Base-by-base conservation (phyloP, 2,888 invertebrate genomes). In the Hirtodrosophila duncani region DNA sequence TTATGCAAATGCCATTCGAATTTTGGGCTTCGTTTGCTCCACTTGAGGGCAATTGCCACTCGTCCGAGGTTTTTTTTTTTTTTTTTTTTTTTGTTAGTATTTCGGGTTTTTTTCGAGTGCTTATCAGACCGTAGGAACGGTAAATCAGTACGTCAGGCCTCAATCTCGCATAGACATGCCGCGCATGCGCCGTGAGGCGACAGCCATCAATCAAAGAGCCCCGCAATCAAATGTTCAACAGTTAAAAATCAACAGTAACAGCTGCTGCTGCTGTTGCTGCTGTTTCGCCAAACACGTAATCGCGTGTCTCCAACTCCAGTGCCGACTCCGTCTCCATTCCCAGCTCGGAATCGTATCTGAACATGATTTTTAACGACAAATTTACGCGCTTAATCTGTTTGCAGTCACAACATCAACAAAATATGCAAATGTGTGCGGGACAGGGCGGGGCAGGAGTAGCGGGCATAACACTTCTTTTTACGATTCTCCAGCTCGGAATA, bases 311-410 rank as follows among this genome's bases (percentile, higher is more conserved):
- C 17, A 20, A 44, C 41, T 61, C 53, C 59, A 59, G 59, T 61
- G 60, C 34, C 16, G 37, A 31, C 38, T 29, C 18, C 30, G 27
- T 18, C 9, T 23, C 26, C 43, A 34, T 42, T 60, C 59, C 45
- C 48, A 38, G 10, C 38, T 42, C 34, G 42, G 59, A 49, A 59
- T 60, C 56, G 43, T 45, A 50, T 11, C 39, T n/a, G n/a, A 53
- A 75, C 79, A 75, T 78, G 79, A 70, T 70, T 75, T 71, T 79
- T 77, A 75, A 75, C 75, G 79, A 75, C 77, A 77, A 77, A 77
- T 77, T 77, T 77, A 77, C 77, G 75, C 75, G 77, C 60, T 71
- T 77, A 77, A 77, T 75, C 77, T 68, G 61, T 64, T n/a, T n/a
- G n/a, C n/a, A 56, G 68, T 57, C 60, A 50, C 51, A 29, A 50